Evolutionary conservation across 2,113 vertebrate species (phyloP), one percentile per base, ranked within the genome.

Genomic region (Calidris pugnax): DNA sequence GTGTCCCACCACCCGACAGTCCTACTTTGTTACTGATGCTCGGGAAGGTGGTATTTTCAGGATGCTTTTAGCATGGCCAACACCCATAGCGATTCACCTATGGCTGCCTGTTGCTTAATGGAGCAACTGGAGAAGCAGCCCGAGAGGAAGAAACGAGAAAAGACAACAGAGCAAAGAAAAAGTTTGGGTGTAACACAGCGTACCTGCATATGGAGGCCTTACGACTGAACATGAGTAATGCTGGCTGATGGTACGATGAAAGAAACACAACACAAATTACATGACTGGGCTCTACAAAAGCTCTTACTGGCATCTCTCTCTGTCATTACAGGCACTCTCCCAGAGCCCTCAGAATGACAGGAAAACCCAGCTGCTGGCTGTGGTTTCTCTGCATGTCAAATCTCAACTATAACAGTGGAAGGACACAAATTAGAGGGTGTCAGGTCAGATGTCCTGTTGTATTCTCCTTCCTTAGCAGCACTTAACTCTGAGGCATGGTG

Each of bases 151-250:
- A 57, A 80, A 53, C 0, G 7, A 59, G 56, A 48, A 59, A 59
- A 81, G 32, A 66, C 0, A 10, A 63, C 10, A 48, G 39, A 79
- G 20, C 14, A 77, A 87, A 48, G 33, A 59, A 81, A 84, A 60
- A 8, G 12, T 13, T 67, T 68, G 55, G 14, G 8, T 56, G 35
- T 26, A 80, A 74, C 3, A n/a, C 30, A 92, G 62, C 0, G 0
- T 18, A 53, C 13, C n/a, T 35, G 17, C 48, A 39, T 57, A 39
- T 0, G 5, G 33, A 77, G 39, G 45, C 47, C 27, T 67, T 35
- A 35, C 27, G 20, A 83, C 62, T 39, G 53, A 75, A 60, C n/a
- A 35, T 16, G 24, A 88, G 23, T 0, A 0, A 83, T 60, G 53
- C 22, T 63, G 71, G 32, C n/a, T 76, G 37, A 43, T 26, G 41